Evolutionary conservation across 2,797 vertebrate species (phyloP).

Genomic region (Chelidonichthys spinosus): DNA sequence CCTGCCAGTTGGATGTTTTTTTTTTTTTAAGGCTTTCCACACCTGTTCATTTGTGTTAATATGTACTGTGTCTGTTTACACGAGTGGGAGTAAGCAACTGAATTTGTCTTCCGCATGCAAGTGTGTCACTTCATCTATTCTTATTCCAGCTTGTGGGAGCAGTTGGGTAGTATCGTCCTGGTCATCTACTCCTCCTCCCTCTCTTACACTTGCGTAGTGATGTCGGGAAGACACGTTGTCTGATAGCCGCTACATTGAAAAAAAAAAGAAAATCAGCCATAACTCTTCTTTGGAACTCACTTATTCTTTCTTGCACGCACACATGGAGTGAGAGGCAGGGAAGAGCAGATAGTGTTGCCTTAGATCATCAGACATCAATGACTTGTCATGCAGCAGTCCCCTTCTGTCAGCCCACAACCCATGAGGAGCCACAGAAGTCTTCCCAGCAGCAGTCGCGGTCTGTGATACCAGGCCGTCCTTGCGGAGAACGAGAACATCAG

Average conservation of each 20-base stretch:
- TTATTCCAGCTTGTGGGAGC: slow-evolving; percentile 24
- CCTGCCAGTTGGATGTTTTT: slow-evolving; percentile 10
- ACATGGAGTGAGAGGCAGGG: slow-evolving; percentile 2
- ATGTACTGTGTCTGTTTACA: slow-evolving; percentile 39
- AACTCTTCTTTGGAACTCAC: slow-evolving; percentile 31
- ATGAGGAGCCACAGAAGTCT: slow-evolving; percentile 62
- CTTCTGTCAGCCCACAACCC: slow-evolving; percentile 59
- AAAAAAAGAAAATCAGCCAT: slow-evolving; percentile 24
- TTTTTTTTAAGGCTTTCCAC: slow-evolving; percentile 32
- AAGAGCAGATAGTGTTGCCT: slow-evolving; percentile 51
- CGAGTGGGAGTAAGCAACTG: slow-evolving; percentile 61
- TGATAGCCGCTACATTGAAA: slow-evolving; percentile 4
- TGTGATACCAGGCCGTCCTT: slow-evolving; percentile 48
- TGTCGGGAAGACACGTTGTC: slow-evolving; percentile 14
- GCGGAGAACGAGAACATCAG: slow-evolving; percentile 49
- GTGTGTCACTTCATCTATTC: slow-evolving; percentile 18
- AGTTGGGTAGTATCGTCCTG: slow-evolving; percentile 13
- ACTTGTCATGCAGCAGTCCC: slow-evolving; percentile 67
- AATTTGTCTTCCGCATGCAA: slow-evolving; percentile 18
- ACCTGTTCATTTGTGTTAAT: slow-evolving; percentile 52
- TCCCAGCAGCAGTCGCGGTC: slow-evolving; percentile 64
- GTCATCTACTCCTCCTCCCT: slow-evolving; percentile 20
- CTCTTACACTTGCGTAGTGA: background rate
- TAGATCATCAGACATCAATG: slow-evolving; percentile 74
- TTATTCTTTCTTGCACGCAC: slow-evolving; percentile 14